Evolutionary conservation across 2,888 invertebrate genomes (phyloP).

Genomic region (Temnothorax rugatulus): DNA sequence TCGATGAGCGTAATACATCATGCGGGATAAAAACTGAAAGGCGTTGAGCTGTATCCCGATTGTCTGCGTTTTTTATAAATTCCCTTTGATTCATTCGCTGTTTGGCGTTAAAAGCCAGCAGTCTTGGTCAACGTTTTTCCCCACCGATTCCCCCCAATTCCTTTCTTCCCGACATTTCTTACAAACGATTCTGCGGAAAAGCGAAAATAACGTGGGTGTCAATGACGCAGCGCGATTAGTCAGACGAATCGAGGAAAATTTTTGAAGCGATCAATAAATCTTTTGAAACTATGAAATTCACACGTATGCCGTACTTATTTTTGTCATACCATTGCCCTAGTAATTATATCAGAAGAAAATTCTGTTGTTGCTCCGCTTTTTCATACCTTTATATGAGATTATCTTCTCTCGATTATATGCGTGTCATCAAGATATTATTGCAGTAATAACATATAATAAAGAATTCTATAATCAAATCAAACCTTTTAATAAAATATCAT

Average conservation of each 20-base stretch:
- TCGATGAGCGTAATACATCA: neutral
- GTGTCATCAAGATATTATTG: neutral
- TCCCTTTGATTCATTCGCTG: neutral
- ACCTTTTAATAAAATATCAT: neutral
- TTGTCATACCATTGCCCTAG: neutral
- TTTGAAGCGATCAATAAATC: neutral
- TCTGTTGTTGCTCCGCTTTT: neutral
- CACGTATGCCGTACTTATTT: neutral
- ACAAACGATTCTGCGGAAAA: neutral
- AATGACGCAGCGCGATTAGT: neutral
- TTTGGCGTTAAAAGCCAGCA: conserved; percentile 9
- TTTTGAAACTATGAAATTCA: neutral
- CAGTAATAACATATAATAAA: neutral
- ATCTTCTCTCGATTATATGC: neutral
- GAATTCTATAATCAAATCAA: neutral
- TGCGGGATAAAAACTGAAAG: neutral
- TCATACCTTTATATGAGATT: neutral
- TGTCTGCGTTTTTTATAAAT: neutral
- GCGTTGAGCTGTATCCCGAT: neutral
- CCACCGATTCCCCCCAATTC: neutral
- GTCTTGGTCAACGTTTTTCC: neutral
- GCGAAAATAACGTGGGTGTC: conserved; percentile 5
- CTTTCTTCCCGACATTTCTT: neutral
- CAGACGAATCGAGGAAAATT: neutral
- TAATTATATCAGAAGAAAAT: neutral